Conservation (phyloP, 2,888 invertebrate genomes). For the Trachelus iudaicus region DNA sequence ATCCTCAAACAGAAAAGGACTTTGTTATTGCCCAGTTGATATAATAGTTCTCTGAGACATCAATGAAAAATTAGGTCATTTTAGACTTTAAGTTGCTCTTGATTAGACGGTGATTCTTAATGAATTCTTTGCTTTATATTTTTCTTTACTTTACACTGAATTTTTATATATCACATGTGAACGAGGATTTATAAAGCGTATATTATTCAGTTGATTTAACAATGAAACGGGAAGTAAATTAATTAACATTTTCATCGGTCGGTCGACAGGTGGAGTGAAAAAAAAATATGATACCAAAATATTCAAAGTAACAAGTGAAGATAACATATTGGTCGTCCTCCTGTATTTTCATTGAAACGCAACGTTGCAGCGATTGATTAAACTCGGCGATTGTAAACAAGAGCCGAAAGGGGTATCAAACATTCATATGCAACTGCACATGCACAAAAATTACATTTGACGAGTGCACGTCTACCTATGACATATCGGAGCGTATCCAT, state of each 20-base stretch:
- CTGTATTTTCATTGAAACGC: background rate
- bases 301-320: background rate
- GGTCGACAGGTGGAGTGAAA: background rate
- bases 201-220: too few species aligned
- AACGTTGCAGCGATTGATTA: conserved; percentile 21
- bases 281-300: background rate
- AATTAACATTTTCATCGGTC: background rate
- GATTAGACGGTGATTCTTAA: too few species aligned
- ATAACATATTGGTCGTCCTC: background rate
- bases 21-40: too few species aligned
- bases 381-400: conserved; percentile 29
- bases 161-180: too few species aligned
- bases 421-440: conserved; percentile 30
- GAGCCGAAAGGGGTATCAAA: conserved; percentile 23
- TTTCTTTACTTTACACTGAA: too few species aligned
- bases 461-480: conserved; percentile 16
- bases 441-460: conserved; percentile 28
- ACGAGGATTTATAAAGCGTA: too few species aligned
- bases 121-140: too few species aligned
- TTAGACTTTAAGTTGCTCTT: too few species aligned
- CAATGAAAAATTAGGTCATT: too few species aligned
- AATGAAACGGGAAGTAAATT: background rate
- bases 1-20: too few species aligned
- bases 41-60: too few species aligned
- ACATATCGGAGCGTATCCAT: conserved; percentile 19